Conservation (phyloP, 2,888 invertebrate genomes). For the Drosophila mimica region DNA sequence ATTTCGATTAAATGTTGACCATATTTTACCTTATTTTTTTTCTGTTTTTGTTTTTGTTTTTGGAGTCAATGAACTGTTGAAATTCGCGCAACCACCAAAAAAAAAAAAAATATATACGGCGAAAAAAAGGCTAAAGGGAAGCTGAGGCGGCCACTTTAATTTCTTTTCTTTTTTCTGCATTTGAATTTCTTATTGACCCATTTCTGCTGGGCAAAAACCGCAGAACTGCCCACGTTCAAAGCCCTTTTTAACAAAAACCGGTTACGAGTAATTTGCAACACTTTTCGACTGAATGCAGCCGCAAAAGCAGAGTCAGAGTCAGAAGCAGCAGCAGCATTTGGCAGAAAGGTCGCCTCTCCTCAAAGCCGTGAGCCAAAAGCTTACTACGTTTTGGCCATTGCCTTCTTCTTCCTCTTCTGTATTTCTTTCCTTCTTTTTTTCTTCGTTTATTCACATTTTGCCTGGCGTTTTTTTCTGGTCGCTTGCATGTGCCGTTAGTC, state of each 20-base stretch:
- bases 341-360: constrained; percentile 26
- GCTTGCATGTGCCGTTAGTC: constrained; percentile 61
- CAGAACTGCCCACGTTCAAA: constrained; percentile 24
- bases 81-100: constrained; percentile 25
- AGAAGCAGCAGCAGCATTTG: neutral
- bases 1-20: constrained; percentile 37
- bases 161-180: constrained; percentile 30
- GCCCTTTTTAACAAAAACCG: constrained; percentile 39
- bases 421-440: neutral
- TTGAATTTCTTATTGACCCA: constrained; percentile 49
- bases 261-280: constrained; percentile 47
- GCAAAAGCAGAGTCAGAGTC: neutral
- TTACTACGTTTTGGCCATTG: constrained; percentile 35
- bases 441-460: neutral
- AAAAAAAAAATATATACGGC: neutral
- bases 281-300: constrained; percentile 43
- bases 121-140: neutral
- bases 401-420: constrained; percentile 19
- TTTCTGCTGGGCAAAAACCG: constrained; percentile 27
- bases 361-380: constrained; percentile 16
- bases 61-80: constrained; percentile 43
- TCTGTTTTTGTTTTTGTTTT: constrained; percentile 1
- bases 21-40: constrained; percentile 3
- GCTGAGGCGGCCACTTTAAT: constrained; percentile 19
- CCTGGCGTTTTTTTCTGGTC: constrained; percentile 13